Percentiles rank a stretch among this genome's conserved stretches.
Conservation (phyloP, 2,888 invertebrate genomes). For the Drosophila crucigera region DNA sequence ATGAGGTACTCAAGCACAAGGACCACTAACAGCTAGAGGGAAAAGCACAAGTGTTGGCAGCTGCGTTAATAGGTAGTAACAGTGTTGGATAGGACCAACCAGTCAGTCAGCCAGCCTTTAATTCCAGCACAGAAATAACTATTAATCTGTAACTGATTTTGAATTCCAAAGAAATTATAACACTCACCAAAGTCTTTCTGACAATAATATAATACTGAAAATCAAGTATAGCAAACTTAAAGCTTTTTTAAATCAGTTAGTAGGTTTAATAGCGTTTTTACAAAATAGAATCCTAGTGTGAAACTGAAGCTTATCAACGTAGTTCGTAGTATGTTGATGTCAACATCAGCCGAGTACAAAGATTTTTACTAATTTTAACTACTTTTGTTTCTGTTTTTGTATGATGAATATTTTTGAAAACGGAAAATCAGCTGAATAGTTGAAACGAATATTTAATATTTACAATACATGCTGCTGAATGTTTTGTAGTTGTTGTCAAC, state of each 20-base stretch:
- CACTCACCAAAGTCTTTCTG: too few species aligned
- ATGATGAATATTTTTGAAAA: background rate
- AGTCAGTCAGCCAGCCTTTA: background rate
- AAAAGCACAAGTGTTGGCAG: constrained; percentile 11
- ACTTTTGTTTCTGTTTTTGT: too few species aligned
- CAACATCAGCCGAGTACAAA: background rate
- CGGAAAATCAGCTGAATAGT: background rate
- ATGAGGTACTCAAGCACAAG: background rate
- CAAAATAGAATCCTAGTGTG: background rate
- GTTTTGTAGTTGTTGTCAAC: background rate
- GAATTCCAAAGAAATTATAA: background rate
- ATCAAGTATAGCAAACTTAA: background rate
- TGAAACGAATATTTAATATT: background rate
- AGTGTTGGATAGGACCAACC: constrained; percentile 53
- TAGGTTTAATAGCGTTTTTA: background rate
- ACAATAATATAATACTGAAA: too few species aligned
- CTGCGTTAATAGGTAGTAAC: constrained; percentile 43
- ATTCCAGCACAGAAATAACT: background rate
- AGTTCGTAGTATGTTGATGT: background rate
- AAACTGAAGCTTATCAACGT: too few species aligned
- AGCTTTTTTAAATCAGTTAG: background rate
- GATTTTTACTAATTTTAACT: too few species aligned
- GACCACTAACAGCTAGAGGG: constrained; percentile 25
- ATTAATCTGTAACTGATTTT: background rate
- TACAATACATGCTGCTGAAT: background rate